phyloP scores from a whole-genome alignment of 1,140 invertebrate species.

The Dolichoris vasculosae region DNA sequence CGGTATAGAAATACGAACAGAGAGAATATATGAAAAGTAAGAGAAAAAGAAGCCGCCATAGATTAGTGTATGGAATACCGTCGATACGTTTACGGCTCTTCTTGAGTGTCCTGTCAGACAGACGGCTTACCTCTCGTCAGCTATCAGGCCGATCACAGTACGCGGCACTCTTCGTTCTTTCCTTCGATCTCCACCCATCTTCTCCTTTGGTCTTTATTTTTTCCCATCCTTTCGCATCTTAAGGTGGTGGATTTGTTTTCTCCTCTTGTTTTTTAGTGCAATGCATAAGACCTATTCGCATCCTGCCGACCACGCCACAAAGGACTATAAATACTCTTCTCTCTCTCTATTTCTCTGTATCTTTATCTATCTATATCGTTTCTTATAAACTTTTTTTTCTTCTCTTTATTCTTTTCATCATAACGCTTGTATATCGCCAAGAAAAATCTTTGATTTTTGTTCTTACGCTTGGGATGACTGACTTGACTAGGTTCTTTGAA shows the following conservation, averaged over 20 bases:
- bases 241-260: constrained; percentile 50
- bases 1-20: constrained; percentile 6
- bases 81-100: not conserved
- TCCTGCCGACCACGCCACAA: constrained; percentile 20
- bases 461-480: not conserved
- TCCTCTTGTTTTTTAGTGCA: constrained; percentile 19
- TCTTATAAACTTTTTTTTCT: not conserved
- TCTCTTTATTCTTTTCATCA: constrained; percentile 24
- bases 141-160: constrained; percentile 43
- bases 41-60: constrained; percentile 5
- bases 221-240: constrained; percentile 47
- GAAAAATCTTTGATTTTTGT: constrained; percentile 51
- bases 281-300: not conserved
- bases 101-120: constrained; percentile 37
- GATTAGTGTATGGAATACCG: not conserved
- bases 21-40: constrained; percentile 24
- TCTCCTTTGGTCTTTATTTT: constrained; percentile 43
- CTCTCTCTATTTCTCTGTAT: not conserved
- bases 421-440: not conserved
- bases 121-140: constrained; percentile 44
- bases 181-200: constrained; percentile 5
- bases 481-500: constrained; percentile 35
- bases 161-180: constrained; percentile 5
- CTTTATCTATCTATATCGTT: constrained; percentile 3
- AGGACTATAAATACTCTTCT: constrained; percentile 25